These are phyloP conservation scores for Cistogaster globosa DNA, from an alignment of 2,888 invertebrate species.

Conservation along the genomic window DNA sequence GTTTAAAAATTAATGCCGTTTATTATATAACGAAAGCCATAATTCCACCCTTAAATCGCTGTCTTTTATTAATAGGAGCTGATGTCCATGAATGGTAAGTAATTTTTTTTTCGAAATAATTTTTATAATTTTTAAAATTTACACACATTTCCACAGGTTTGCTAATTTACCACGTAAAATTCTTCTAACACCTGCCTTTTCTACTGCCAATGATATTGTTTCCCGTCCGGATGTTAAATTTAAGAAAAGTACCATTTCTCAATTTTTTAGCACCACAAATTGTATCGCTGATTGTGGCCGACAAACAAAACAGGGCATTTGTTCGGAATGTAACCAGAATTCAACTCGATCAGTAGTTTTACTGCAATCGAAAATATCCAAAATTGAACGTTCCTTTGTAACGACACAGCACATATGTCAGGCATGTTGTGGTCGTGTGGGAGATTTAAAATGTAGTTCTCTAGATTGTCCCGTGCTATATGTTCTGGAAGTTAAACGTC, in stretches of 20 bases:
- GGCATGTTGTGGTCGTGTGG: constrained; percentile 86
- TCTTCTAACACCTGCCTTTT: constrained; percentile 83
- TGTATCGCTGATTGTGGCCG: constrained; percentile 90
- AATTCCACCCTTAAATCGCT: constrained; percentile 94
- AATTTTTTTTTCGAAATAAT: neutral
- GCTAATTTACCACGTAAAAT: constrained; percentile 87
- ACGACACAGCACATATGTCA: constrained; percentile 88
- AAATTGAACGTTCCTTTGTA: constrained; percentile 85
- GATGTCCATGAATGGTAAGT: constrained; percentile 92
- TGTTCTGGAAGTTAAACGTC: constrained; percentile 79
- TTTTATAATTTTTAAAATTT: neutral
- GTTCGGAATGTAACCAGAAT: constrained; percentile 85
- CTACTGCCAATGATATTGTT: constrained; percentile 75
- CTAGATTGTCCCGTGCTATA: constrained; percentile 91
- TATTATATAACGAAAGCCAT: constrained; percentile 97
- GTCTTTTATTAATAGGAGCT: constrained; percentile 92
- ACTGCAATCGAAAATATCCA: constrained; percentile 85
- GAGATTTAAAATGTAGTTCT: constrained; percentile 86
- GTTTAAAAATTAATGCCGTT: constrained; percentile 90
- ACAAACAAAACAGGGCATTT: constrained; percentile 88
- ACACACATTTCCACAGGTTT: constrained; percentile 84
- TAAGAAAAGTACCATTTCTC: constrained; percentile 92
- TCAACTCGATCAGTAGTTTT: constrained; percentile 85
- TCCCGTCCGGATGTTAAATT: constrained; percentile 55
- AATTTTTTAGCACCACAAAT: constrained; percentile 91